Evolutionary conservation across 2,888 invertebrate species (phyloP).

Genomic region (Bombyx huttoni): DNA sequence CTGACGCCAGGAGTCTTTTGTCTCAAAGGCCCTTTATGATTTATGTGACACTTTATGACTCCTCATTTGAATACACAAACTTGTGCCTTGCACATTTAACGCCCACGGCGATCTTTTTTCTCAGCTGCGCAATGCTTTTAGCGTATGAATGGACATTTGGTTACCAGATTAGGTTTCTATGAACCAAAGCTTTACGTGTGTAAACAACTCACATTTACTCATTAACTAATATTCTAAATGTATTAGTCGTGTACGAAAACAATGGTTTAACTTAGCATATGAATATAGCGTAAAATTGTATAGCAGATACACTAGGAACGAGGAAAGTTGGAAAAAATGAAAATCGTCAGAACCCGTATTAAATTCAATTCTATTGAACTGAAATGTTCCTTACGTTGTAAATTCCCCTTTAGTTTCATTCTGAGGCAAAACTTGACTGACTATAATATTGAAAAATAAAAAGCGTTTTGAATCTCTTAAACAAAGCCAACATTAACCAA

Average conservation of each 20-base stretch:
- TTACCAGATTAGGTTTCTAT: conserved; percentile 66
- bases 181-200: conserved; percentile 40
- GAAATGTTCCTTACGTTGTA: no score
- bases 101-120: conserved; percentile 44
- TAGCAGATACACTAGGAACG: conserved; percentile 4
- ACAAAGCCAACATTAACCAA: not conserved
- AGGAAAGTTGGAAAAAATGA: not conserved
- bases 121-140: conserved; percentile 43
- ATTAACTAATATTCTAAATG: conserved; percentile 35
- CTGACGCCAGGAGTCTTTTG: conserved; percentile 44
- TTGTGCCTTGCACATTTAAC: conserved; percentile 64
- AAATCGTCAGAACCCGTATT: no score
- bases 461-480: not conserved
- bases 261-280: conserved; percentile 26
- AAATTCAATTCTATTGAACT: no score
- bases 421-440: no score
- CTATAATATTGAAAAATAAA: no score
- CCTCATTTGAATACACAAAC: conserved; percentile 62
- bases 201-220: conserved; percentile 45
- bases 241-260: conserved; percentile 19
- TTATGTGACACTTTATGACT: conserved; percentile 67
- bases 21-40: conserved; percentile 60
- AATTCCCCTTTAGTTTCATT: no score
- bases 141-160: conserved; percentile 68
- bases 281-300: conserved; percentile 18